Evolutionary conservation across 2,113 vertebrate species (phyloP).

Genomic region (Bos javanicus): DNA sequence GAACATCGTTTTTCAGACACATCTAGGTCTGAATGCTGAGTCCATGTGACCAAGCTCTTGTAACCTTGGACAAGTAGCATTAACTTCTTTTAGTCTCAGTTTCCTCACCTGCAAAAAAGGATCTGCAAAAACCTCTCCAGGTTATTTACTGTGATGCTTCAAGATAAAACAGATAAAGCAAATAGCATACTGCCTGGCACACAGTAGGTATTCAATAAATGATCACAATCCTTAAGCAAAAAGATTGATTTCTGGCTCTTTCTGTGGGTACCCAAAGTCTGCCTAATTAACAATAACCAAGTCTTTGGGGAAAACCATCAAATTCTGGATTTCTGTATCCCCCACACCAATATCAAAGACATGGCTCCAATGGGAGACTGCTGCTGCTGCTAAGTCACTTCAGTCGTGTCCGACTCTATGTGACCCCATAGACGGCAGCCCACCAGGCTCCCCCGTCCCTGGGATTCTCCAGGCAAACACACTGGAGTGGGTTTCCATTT

Average conservation of each 20-base stretch:
- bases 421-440: too few species aligned
- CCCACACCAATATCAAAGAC: constrained; percentile 1
- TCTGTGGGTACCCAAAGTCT: constrained; percentile 19
- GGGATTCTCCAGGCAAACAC: too few species aligned
- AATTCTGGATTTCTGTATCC: background rate
- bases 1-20: constrained; percentile 8
- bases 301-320: background rate
- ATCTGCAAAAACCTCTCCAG: background rate
- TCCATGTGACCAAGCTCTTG: background rate
- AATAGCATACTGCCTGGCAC: background rate
- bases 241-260: background rate
- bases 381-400: too few species aligned
- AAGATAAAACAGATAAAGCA: background rate
- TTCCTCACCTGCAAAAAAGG: constrained; percentile 10
- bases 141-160: background rate
- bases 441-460: too few species aligned
- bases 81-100: background rate
- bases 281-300: background rate
- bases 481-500: too few species aligned
- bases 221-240: constrained; percentile 2
- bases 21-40: background rate
- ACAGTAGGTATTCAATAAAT: background rate
- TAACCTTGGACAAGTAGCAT: background rate
- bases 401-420: too few species aligned
- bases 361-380: background rate